Conservation (phyloP, 2,113 vertebrate genomes). For the Grantiella picta region DNA sequence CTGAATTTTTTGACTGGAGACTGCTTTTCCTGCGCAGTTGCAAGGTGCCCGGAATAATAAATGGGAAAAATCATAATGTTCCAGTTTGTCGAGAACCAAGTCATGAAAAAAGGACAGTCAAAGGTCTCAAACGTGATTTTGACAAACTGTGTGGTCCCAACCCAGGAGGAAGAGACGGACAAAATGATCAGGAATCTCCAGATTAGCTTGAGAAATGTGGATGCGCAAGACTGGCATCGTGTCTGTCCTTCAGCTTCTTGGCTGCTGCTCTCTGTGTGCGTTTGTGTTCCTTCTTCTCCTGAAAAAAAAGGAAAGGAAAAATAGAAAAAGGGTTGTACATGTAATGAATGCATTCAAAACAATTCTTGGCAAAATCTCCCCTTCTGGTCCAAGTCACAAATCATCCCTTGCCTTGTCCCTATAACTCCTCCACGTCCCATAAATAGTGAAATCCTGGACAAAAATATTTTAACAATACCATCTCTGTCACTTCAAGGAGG, state of each 20-base stretch:
- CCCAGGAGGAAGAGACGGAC: slow-evolving; percentile 95
- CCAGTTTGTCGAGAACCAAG: slow-evolving; percentile 99
- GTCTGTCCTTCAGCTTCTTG: slow-evolving; percentile 80
- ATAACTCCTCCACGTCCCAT: background rate
- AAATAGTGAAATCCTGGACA: background rate
- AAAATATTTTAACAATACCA: background rate
- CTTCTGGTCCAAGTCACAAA: background rate
- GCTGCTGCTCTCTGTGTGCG: slow-evolving; percentile 66
- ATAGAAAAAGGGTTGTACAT: background rate
- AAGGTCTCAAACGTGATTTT: slow-evolving; percentile 97
- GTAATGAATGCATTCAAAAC: background rate
- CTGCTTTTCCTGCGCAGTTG: slow-evolving; percentile 89
- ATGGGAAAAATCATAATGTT: slow-evolving; percentile 98
- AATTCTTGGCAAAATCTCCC: background rate
- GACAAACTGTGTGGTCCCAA: slow-evolving; percentile 95
- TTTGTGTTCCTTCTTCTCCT: slow-evolving; percentile 91
- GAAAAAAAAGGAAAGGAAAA: background rate
- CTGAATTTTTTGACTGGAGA: slow-evolving; percentile 96
- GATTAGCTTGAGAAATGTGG: slow-evolving; percentile 84
- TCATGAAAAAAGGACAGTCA: slow-evolving; percentile 98
- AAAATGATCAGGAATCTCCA: slow-evolving; percentile 92
- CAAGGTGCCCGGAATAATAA: slow-evolving; percentile 93
- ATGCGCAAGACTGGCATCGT: slow-evolving; percentile 84
- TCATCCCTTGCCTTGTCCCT: background rate
- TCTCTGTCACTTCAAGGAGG: background rate